Base-by-base conservation (phyloP, 2,113 vertebrate genomes). In the Raja brachyura region DNA sequence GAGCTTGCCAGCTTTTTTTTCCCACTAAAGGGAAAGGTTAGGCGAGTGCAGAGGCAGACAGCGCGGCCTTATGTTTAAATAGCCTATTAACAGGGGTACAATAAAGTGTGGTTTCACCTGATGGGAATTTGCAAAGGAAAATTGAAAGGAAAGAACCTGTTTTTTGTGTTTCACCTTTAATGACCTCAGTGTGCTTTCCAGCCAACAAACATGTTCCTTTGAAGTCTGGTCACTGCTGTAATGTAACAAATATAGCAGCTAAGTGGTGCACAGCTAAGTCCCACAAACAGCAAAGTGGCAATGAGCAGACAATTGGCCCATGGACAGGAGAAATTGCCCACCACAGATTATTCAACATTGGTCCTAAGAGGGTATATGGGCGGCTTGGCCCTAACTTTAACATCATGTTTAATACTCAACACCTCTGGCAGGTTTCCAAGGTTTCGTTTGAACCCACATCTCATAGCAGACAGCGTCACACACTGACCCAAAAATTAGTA, bases 91-190 rank as follows among this genome's bases (percentile, higher is more conserved):
- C 54, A 39, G 54, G 20, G 22, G 79, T 28, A 10, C 79, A 83
- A 83, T 83, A 59, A 59, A 28, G 79, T 11, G 28, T 3, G 20
- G 54, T 83, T 83, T 83, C 9, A 28, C 79, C 56, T 59, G 8
- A 13, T 28, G 79, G 79, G 20, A 83, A 83, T 83, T 83, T 83
- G 48, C 25, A 83, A 56, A 83, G 22, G 79, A 83, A 59, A 83
- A 56, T 56, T 56, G 48, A 25, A 54, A 83, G 79, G 79, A 83
- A 28, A 83, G 79, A 59, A 83, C n/a, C 56, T 56, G 5, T 9
- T 28, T 83, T 83, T 83, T 56, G 39, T 10, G 25, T 28, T 59
- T 25, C 3, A 28, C 79, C 22, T 25, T 28, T 56, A 59, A 83
- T 28, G 9, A 83, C 48, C 22, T 28, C 79, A 83, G 56, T 59